Percentiles rank a stretch among this genome's conserved stretches.
Evolutionary conservation across 2,888 invertebrate species (phyloP).

Genomic region (Ametastegia equiseti): DNA sequence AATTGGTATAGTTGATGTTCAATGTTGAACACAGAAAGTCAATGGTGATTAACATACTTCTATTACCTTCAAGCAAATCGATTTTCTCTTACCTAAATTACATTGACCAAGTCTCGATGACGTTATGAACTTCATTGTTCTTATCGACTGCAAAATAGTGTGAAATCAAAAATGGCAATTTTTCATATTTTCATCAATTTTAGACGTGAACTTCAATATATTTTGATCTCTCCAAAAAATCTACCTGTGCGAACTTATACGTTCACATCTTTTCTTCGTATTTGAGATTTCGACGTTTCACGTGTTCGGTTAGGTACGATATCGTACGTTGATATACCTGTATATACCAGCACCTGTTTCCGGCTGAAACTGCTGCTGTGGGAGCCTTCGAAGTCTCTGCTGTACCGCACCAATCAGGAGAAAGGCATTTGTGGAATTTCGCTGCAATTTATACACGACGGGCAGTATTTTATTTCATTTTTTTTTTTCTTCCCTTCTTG

Average conservation of each 20-base stretch:
- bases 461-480: background rate
- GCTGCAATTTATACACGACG: constrained; percentile 39
- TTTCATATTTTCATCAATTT: background rate
- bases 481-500: background rate
- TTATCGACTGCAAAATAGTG: background rate
- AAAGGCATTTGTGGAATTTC: constrained; percentile 44
- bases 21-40: too few species aligned
- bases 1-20: too few species aligned
- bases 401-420: background rate
- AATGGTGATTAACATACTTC: too few species aligned
- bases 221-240: background rate
- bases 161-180: background rate
- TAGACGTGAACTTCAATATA: background rate
- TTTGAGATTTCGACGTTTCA: background rate
- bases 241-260: background rate
- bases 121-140: too few species aligned
- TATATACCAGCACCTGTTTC: constrained; percentile 28
- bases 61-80: background rate
- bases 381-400: background rate
- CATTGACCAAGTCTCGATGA: background rate
- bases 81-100: background rate
- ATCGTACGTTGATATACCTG: background rate
- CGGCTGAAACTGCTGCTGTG: constrained; percentile 9
- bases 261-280: background rate
- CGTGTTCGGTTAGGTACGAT: background rate